Evolutionary conservation across 2,797 vertebrate species (phyloP), one percentile per base, ranked within the genome.

Genomic region (Sebastiscus albofasciatus): DNA sequence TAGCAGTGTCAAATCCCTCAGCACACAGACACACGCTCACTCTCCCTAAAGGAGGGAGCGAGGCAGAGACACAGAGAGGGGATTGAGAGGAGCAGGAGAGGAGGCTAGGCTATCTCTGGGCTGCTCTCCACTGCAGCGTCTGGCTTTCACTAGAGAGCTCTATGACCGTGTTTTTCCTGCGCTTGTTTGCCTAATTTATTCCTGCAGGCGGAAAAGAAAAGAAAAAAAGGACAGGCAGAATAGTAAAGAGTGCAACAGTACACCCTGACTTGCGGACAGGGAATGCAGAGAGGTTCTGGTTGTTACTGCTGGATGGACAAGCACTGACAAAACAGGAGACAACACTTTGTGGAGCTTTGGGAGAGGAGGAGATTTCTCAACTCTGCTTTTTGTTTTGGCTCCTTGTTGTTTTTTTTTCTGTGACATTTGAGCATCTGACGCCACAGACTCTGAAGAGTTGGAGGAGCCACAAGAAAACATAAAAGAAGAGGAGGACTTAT

Each of bases 1-100:
- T 96, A 96, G 96, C 95, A 96, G 95, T 96, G 96, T 96, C 96
- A 97, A 97, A 96, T 96, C 96, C 95, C 95, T 96, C 90, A 95
- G 95, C 96, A 95, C 93, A 96, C 95, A 96, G 90, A 95, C 95
- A 90, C 94, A 94, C 93, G 93, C 93, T 93, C 92, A 81, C 90
- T 90, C 93, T 91, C 94, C 90, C 93, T 87, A 87, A 93, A 91
- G 92, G 92, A 93, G 89, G 85, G 92, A 92, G 89, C 71, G 69
- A 87, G 72, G 90, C 83, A 88, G 75, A 87, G 74, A 86, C 68
- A 74, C 81, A 82, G 80, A 86, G 87, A 71, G 64, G 70, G 82
- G 83, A 88, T 69, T 82, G 80, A 85, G 87, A 79, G 90, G 79
- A 86, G 87, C 89, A 69, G 83, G 79, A 92, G 90, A 91, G 80